Percentiles rank a stretch among this genome's conserved stretches.
Conservation (phyloP, 30 jellyfish, hydroid and myxozoan genomes). For the Hydractinia symbiolongicarpus region DNA sequence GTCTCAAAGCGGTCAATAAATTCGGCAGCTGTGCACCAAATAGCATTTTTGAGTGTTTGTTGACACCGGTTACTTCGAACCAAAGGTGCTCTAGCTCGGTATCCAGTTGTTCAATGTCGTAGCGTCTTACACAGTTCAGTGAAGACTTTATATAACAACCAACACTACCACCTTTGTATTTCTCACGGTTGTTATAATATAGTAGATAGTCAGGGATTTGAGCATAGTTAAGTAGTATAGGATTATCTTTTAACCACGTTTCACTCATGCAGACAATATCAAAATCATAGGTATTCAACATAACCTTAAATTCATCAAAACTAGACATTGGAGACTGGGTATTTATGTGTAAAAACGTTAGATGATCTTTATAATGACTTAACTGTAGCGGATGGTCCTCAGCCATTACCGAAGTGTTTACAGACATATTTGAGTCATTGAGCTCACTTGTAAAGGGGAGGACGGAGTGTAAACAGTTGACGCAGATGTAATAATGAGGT, state of each 20-base stretch:
- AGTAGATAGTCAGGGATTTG: constrained; percentile 46
- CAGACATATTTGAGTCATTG: background rate
- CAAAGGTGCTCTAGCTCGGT: constrained; percentile 58
- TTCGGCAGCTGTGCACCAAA: constrained; percentile 30
- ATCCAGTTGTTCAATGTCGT: constrained; percentile 50
- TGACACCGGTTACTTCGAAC: constrained; percentile 55
- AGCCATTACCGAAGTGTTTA: background rate
- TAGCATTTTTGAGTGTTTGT: constrained; percentile 51
- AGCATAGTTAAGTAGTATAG: constrained; percentile 39
- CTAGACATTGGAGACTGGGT: constrained; percentile 48
- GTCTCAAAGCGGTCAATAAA: background rate
- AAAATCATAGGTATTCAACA: constrained; percentile 42
- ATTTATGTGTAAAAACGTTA: constrained; percentile 37
- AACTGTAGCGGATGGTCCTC: background rate
- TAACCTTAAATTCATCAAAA: constrained; percentile 38
- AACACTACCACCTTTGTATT: constrained; percentile 55
- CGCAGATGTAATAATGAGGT: constrained; percentile 29
- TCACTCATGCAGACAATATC: constrained; percentile 46
- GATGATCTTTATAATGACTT: background rate
- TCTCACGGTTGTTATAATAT: constrained; percentile 41
- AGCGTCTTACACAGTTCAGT: constrained; percentile 37
- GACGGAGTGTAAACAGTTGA: constrained; percentile 30
- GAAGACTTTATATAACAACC: constrained; percentile 46
- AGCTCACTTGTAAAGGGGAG: constrained; percentile 8
- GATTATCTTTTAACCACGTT: constrained; percentile 68